phyloP scores from a whole-genome alignment of 2,888 invertebrate species.

The Sarcophaga carnaria region DNA sequence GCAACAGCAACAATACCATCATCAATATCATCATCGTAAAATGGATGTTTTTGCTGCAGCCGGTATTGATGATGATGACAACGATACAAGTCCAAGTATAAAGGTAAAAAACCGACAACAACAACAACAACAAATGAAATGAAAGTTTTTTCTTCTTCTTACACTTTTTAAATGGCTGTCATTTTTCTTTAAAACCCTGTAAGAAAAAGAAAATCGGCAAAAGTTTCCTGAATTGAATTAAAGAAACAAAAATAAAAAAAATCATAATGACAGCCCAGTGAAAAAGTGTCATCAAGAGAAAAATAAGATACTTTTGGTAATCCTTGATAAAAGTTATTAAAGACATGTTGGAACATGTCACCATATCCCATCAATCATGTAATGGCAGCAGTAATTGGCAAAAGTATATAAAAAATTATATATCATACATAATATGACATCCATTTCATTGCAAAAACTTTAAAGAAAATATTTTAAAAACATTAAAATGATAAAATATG shows the following conservation, averaged over 20 bases:
- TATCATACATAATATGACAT: no score
- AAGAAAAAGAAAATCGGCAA: no score
- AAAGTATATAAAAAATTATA: neutral
- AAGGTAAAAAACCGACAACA: constrained; percentile 60
- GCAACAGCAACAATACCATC: constrained; percentile 44
- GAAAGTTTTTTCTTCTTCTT: neutral
- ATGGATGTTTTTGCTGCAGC: constrained; percentile 63
- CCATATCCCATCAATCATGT: no score
- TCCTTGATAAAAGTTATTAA: neutral
- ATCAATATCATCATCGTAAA: constrained; percentile 63
- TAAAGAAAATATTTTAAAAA: neutral
- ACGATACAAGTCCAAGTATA: constrained; percentile 67
- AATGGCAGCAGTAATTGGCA: neutral
- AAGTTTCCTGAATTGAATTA: no score
- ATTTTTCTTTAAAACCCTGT: constrained; percentile 11
- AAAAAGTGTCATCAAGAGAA: constrained; percentile 8
- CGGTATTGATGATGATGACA: constrained; percentile 65
- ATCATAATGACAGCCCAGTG: neutral
- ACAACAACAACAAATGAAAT: neutral
- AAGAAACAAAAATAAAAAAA: neutral
- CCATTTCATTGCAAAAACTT: neutral
- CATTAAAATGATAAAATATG: neutral
- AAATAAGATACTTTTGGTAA: neutral
- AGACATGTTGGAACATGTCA: no score
- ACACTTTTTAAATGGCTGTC: neutral